Percentiles rank a stretch among this genome's conserved stretches.
Evolutionary conservation across 1,140 invertebrate species (phyloP).

Genomic region (Solen grandis): DNA sequence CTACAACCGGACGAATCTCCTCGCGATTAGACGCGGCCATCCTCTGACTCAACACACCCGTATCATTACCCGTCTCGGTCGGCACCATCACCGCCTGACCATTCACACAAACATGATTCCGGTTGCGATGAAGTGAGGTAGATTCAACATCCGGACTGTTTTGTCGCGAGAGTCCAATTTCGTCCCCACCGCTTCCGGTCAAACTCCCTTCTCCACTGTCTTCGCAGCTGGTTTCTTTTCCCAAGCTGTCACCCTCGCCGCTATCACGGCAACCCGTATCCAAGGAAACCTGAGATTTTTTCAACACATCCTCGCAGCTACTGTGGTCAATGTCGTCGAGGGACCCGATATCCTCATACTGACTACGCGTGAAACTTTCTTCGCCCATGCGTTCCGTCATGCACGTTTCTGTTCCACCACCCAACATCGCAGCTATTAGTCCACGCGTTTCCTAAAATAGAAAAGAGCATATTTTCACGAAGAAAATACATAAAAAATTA

Average conservation of each 20-base stretch:
- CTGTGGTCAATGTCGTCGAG: conserved; percentile 47
- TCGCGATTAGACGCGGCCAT: not conserved
- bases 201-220: too few species aligned
- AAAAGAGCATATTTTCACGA: not conserved
- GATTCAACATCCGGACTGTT: conserved; percentile 1
- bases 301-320: conserved; percentile 31
- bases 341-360: conserved; percentile 36
- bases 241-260: conserved; percentile 35
- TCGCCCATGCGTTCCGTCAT: conserved; percentile 6
- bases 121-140: not conserved
- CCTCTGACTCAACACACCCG: not conserved
- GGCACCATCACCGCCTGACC: not conserved
- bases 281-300: not conserved
- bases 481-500: not conserved
- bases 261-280: conserved; percentile 16
- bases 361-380: conserved; percentile 20
- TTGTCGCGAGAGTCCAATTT: conserved; percentile 19
- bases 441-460: conserved; percentile 31
- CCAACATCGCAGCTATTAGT: conserved; percentile 48
- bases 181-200: too few species aligned
- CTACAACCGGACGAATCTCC: not conserved
- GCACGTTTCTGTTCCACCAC: conserved; percentile 12
- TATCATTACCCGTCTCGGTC: not conserved
- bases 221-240: too few species aligned
- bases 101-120: conserved; percentile 13